Base-by-base conservation (phyloP, 2,888 invertebrate genomes). In the Drosophila quinaria region DNA sequence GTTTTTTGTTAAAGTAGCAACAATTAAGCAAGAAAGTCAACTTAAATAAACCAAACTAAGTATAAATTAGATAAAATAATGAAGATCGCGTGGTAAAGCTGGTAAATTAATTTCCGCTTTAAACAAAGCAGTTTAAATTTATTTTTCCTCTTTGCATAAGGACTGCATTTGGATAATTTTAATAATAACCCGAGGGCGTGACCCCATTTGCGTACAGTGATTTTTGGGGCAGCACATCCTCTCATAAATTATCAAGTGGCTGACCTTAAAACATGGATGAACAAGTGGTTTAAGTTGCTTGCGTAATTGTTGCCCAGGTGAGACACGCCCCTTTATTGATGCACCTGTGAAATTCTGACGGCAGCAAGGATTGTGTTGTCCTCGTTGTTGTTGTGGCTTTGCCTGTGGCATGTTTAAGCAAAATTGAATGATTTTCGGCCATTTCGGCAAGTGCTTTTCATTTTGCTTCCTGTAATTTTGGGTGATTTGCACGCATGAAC, bases 351-450 rank as follows among this genome's bases (percentile, higher is more conserved):
- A 29, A 62, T 56, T 55, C 54, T 47, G 78, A 61, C 80, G 79
- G 71, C 86, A 31, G 22, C 59, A 78, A 46, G 37, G 55, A 33
- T 47, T 56, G 49, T 64, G 71, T 31, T 71, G 70, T 47, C 1
- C 56, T 47, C 62, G 71, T 31, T 71, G 70, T 52, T 70, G 80
- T 61, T 70, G 80, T 59, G 65, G 56, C 63, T 33, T 44, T 44
- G 67, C 72, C 76, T 63, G 58, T 65, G 76, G 76, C 71, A 22
- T 62, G 66, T 65, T 33, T 41, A 52, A 55, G 68, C 49, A 76
- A 87, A 86, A 89, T 89, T 86, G 85, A 89, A 89, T 87, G 89
- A 89, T 86, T 87, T 86, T 85, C 62, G 81, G 64, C 65, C 81
- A 75, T 81, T 81, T 86, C 80, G 80, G 73, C 89, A 84, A 87